Conservation (phyloP, 1,140 invertebrate genomes). For the Oscheius sp. region DNA sequence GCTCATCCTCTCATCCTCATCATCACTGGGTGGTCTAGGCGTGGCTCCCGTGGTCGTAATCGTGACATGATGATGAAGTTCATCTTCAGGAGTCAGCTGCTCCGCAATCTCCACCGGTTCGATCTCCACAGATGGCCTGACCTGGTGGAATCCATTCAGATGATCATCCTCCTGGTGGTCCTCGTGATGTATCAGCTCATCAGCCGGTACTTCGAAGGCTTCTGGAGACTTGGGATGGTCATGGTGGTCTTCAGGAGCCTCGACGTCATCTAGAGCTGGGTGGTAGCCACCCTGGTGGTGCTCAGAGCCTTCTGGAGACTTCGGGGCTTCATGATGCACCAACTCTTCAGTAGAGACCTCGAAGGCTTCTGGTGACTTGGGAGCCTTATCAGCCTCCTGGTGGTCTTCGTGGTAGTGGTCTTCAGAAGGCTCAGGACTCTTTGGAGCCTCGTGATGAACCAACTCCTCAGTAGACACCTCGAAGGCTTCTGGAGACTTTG, state of each 20-base stretch:
- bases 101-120: background rate
- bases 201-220: background rate
- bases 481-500: background rate
- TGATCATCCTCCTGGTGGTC: background rate
- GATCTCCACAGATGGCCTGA: background rate
- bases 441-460: background rate
- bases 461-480: background rate
- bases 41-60: background rate
- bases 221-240: background rate
- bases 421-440: too few relatives aligned
- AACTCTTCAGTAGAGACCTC: background rate
- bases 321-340: background rate
- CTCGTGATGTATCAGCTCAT: too few relatives aligned
- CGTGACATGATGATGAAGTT: background rate
- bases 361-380: background rate
- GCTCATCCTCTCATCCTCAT: conserved; percentile 1
- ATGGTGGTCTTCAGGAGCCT: too few relatives aligned
- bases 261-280: background rate
- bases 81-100: background rate
- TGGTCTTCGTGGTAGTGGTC: too few relatives aligned
- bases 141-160: too few relatives aligned
- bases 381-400: background rate
- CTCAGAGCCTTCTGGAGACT: too few relatives aligned
- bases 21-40: background rate
- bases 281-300: background rate